A percentile compares a stretch with the other conserved stretches of the same genome.
These are phyloP conservation scores for Cantharis nigra DNA, from an alignment of 2,888 invertebrate genomes.

Conservation along the genomic window DNA sequence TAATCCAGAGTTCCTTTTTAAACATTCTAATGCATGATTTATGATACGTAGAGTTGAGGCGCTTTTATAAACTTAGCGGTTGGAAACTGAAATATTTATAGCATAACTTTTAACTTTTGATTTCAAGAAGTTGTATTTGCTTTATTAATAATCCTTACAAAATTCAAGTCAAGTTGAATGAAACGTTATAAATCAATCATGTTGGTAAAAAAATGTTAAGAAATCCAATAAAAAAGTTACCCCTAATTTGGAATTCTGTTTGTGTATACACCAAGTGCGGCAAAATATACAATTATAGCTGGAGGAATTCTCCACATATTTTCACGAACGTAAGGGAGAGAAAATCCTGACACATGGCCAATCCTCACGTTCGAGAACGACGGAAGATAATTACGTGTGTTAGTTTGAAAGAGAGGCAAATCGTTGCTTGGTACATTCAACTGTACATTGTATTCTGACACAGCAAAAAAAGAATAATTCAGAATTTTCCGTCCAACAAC, in stretches of 20 bases:
- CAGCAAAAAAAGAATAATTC: constrained; percentile 37
- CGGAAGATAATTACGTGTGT: constrained; percentile 2
- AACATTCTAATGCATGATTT: not conserved
- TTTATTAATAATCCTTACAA: not conserved
- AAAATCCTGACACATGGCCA: constrained; percentile 1
- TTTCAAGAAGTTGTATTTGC: not conserved
- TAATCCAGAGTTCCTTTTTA: not conserved
- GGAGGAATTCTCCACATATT: constrained; percentile 14
- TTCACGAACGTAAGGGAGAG: constrained; percentile 11
- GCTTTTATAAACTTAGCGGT: not conserved
- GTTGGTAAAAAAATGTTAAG: not conserved
- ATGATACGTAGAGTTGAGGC: not conserved
- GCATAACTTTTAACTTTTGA: not conserved
- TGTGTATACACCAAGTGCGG: constrained; percentile 29
- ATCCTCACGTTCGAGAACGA: constrained; percentile 3
- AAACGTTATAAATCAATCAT: not conserved
- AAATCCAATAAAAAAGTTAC: constrained; percentile 6
- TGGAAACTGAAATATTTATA: not conserved
- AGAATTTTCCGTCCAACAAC: constrained; percentile 38
- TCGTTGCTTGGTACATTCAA: constrained; percentile 28
- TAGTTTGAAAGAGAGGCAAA: constrained; percentile 14
- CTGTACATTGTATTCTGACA: constrained; percentile 32
- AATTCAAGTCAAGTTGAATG: not conserved
- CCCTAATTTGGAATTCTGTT: constrained; percentile 32
- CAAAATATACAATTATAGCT: constrained; percentile 28